phyloP scores from a whole-genome alignment of 2,113 vertebrate species.

The Lycocorax pyrrhopterus region DNA sequence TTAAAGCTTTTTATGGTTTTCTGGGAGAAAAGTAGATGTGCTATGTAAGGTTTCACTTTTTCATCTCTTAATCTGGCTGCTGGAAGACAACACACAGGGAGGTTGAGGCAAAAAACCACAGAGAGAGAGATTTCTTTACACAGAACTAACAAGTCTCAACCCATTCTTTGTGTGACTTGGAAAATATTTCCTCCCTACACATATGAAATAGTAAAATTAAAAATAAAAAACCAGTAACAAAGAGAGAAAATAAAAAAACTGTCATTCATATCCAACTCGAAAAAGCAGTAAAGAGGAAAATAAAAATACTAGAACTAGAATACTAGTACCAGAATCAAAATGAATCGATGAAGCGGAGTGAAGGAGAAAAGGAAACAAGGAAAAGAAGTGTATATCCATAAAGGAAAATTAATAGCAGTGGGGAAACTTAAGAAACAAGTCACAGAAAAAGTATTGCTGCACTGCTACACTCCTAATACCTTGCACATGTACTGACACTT shows the following conservation, averaged over 20 bases:
- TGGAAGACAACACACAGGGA: background rate
- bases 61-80: background rate
- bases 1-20: background rate
- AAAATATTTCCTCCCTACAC: background rate
- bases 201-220: background rate
- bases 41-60: background rate
- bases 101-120: background rate
- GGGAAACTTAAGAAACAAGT: background rate
- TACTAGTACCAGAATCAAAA: background rate
- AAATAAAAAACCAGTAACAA: background rate
- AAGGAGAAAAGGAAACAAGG: background rate
- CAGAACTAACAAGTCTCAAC: background rate
- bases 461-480: background rate
- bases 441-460: background rate
- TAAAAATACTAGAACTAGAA: background rate
- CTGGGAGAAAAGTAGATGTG: background rate
- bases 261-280: background rate
- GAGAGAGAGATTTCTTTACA: background rate
- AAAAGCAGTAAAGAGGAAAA: background rate
- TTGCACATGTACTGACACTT: background rate
- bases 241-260: background rate
- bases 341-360: background rate
- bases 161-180: background rate
- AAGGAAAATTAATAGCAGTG: background rate
- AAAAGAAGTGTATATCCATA: background rate